Conservation (phyloP, 2,888 invertebrate species). For the Macaria liturata region DNA sequence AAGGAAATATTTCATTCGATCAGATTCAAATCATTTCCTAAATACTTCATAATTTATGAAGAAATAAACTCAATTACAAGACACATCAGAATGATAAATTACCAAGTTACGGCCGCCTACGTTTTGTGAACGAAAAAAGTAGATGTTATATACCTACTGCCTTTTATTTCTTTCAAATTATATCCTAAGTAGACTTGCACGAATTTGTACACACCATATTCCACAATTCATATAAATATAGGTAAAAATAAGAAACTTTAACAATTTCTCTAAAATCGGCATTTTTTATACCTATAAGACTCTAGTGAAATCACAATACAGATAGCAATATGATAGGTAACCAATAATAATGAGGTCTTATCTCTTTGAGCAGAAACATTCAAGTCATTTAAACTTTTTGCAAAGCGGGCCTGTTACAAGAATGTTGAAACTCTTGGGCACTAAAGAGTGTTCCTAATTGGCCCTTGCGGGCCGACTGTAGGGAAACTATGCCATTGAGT, state of each 20-base stretch:
- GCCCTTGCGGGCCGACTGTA: slow-evolving; percentile 14
- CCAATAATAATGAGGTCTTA: neutral
- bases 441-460: slow-evolving; percentile 13
- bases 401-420: slow-evolving; percentile 14
- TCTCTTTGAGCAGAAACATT: neutral
- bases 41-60: slow-evolving; percentile 41
- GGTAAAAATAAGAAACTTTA: too few species aligned
- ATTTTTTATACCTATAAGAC: too few species aligned
- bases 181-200: too few species aligned
- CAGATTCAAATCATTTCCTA: slow-evolving; percentile 28
- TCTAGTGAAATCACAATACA: too few species aligned
- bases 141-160: too few species aligned
- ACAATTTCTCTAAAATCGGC: too few species aligned
- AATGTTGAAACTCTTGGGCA: slow-evolving; percentile 7
- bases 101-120: slow-evolving; percentile 5
- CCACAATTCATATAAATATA: too few species aligned
- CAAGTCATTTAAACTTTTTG: slow-evolving; percentile 10
- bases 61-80: slow-evolving; percentile 2
- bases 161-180: too few species aligned
- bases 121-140: neutral
- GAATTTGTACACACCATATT: too few species aligned
- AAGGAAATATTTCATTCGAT: too few species aligned
- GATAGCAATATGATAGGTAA: neutral
- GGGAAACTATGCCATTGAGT: slow-evolving; percentile 23
- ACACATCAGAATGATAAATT: slow-evolving; percentile 6